Percentiles rank a stretch among this genome's conserved stretches.
Conservation (phyloP, 2,888 invertebrate species). For the Aricia artaxerxes region DNA sequence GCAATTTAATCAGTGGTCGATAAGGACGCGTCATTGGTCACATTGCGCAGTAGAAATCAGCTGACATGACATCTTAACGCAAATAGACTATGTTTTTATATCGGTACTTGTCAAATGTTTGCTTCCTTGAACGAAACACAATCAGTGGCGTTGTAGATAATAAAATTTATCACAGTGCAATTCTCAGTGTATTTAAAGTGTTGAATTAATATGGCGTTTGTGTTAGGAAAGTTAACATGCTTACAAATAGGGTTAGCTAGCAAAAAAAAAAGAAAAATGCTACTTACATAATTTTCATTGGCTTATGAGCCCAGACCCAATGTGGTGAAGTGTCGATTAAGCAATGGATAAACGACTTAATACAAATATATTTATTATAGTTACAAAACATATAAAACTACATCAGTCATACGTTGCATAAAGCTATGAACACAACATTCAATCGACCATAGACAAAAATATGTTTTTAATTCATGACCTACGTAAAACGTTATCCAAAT, state of each 20-base stretch:
- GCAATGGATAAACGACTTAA: conserved; percentile 24
- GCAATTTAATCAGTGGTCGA: too few relatives aligned
- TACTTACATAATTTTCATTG: conserved; percentile 16
- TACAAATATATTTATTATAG: conserved; percentile 54
- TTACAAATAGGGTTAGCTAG: neutral
- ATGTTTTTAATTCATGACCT: neutral
- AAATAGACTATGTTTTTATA: neutral
- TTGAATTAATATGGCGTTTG: neutral
- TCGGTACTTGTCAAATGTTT: neutral
- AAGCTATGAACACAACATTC: conserved; percentile 48
- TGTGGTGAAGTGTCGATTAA: neutral
- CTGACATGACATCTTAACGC: too few relatives aligned
- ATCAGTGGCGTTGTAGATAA: neutral
- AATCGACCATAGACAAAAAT: conserved; percentile 42
- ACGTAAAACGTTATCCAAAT: neutral
- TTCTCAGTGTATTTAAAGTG: neutral
- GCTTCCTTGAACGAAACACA: neutral
- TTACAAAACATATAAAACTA: conserved; percentile 58
- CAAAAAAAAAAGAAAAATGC: conserved; percentile 10
- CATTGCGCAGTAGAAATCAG: too few relatives aligned
- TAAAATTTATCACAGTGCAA: neutral
- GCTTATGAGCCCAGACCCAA: neutral
- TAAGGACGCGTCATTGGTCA: too few relatives aligned
- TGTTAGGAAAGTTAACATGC: conserved; percentile 12
- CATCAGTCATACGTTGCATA: conserved; percentile 69